Conservation (phyloP, 2,113 vertebrate genomes). For the Hippopotamus amphibius region DNA sequence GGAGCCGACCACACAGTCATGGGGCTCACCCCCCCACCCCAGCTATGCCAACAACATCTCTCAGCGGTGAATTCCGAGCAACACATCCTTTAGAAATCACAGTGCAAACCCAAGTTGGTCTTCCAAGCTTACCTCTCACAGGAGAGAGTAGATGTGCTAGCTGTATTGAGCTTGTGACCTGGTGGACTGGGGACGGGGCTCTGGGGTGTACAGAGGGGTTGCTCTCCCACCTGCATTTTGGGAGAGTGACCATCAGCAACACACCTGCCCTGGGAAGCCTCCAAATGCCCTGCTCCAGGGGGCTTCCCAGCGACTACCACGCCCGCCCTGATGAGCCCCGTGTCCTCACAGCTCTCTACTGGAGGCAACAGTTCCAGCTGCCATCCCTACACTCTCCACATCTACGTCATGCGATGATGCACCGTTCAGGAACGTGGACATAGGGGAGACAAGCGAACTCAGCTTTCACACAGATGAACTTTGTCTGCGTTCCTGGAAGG, state of each 20-base stretch:
- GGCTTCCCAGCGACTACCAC: background rate
- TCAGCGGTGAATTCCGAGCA: background rate
- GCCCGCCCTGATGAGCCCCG: too few relatives aligned
- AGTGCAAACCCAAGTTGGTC: background rate
- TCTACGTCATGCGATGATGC: background rate
- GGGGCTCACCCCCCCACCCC: background rate
- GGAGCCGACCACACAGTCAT: rapidly evolving
- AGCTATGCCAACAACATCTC: background rate
- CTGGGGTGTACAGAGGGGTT: background rate
- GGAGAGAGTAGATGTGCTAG: background rate
- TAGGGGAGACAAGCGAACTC: background rate
- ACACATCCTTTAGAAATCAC: background rate
- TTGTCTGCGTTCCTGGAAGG: background rate
- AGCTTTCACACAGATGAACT: background rate
- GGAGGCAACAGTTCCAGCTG: rapidly evolving
- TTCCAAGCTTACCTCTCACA: background rate
- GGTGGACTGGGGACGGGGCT: background rate
- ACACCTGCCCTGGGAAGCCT: background rate
- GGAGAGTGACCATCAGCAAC: background rate
- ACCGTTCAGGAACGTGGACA: background rate
- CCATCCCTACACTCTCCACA: background rate
- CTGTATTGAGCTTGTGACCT: background rate
- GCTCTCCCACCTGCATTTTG: background rate
- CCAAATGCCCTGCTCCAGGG: background rate
- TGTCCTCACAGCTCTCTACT: background rate